Conservation (phyloP, 2,113 vertebrate species). For the Microcebus tavaratra region DNA sequence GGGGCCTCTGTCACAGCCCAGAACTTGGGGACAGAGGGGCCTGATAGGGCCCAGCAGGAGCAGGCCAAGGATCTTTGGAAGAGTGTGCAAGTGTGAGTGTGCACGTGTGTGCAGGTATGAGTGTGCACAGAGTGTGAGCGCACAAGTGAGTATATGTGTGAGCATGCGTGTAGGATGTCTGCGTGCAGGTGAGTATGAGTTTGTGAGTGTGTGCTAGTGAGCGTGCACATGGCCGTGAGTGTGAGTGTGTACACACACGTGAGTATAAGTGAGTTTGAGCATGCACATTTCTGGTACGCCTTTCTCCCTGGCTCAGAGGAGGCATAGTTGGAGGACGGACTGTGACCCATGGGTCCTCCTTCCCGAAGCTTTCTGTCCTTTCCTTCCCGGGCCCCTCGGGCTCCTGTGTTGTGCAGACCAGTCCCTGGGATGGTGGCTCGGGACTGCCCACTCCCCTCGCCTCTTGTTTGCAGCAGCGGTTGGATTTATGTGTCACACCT, state of each 20-base stretch:
- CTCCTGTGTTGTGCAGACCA: rapidly evolving
- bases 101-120: neutral
- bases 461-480: rapidly evolving
- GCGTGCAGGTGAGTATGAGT: rapidly evolving
- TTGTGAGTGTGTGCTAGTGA: neutral
- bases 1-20: neutral
- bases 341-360: rapidly evolving
- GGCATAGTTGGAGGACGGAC: too few species aligned
- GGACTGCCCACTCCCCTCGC: rapidly evolving
- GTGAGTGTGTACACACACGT: neutral
- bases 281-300: rapidly evolving
- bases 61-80: neutral
- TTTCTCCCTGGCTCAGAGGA: too few species aligned
- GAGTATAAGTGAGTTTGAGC: too few species aligned
- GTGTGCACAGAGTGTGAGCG: neutral
- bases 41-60: neutral
- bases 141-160: neutral
- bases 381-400: rapidly evolving
- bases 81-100: neutral
- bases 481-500: rapidly evolving
- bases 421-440: neutral
- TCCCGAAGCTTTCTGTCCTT: too few species aligned
- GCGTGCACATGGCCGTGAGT: too few species aligned
- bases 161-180: neutral
- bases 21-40: neutral